Conservation (phyloP, 2,113 vertebrate species). For the Atrichornis clamosus region DNA sequence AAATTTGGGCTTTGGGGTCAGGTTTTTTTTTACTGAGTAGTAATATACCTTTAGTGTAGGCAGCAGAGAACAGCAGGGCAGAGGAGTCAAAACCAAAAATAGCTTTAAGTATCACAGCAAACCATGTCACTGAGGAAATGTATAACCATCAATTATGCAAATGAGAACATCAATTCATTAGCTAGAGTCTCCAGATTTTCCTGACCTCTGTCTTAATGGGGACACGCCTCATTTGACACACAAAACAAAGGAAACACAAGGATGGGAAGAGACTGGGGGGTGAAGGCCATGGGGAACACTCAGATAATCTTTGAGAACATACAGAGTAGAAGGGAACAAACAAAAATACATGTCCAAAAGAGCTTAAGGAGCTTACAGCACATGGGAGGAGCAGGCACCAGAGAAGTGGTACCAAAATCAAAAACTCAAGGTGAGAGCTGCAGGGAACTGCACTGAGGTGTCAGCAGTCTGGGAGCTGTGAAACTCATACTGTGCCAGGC, state of each 20-base stretch:
- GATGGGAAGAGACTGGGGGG: background rate
- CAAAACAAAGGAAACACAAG: slow-evolving; percentile 9
- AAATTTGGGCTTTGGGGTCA: slow-evolving; percentile 6
- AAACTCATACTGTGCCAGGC: background rate
- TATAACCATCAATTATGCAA: slow-evolving; percentile 52
- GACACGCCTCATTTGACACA: background rate
- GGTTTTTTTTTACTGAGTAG: background rate
- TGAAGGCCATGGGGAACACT: background rate
- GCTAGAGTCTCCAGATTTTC: slow-evolving; percentile 35
- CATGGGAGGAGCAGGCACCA: background rate
- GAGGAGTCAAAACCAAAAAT: slow-evolving; percentile 20
- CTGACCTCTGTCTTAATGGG: slow-evolving; percentile 51
- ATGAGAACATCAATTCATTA: slow-evolving; percentile 51
- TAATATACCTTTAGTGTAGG: background rate
- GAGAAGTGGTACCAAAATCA: background rate
- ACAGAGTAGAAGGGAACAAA: background rate
- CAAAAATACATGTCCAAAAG: background rate
- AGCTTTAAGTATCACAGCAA: slow-evolving; percentile 30
- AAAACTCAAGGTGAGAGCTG: background rate
- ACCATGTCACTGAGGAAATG: slow-evolving; percentile 16
- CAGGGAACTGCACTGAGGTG: background rate
- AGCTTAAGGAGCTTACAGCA: background rate
- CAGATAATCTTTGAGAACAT: background rate
- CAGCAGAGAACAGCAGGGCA: background rate
- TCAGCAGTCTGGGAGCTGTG: background rate